Percentiles rank a stretch among this genome's conserved stretches.
Evolutionary conservation across 1,140 invertebrate genomes (phyloP).

Genomic region (Drosophila erecta): DNA sequence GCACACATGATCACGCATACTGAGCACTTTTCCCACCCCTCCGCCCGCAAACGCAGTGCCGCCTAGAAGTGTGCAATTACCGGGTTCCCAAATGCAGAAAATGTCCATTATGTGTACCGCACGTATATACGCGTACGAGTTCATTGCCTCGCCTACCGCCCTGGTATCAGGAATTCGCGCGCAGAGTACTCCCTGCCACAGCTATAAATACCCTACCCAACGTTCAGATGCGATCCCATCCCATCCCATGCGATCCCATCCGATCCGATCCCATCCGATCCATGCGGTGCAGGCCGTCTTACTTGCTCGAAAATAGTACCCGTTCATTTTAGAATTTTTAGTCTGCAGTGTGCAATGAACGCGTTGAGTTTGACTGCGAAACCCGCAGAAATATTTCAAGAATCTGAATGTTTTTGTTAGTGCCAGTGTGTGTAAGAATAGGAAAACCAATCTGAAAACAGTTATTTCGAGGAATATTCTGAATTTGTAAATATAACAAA

Average conservation of each 20-base stretch:
- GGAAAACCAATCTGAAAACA: background rate
- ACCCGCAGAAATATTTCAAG: constrained; percentile 19
- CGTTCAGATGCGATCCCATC: too few relatives aligned
- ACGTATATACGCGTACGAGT: constrained; percentile 66
- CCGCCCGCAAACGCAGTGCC: constrained; percentile 43
- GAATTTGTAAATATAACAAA: constrained; percentile 1
- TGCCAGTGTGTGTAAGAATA: constrained; percentile 29
- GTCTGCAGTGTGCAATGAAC: constrained; percentile 58
- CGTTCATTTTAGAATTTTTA: constrained; percentile 52
- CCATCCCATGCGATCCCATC: constrained; percentile 15
- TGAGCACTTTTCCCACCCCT: constrained; percentile 17
- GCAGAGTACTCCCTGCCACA: constrained; percentile 41
- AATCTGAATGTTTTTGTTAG: constrained; percentile 24
- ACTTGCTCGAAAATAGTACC: constrained; percentile 62
- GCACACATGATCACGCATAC: constrained; percentile 44
- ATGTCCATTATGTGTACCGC: constrained; percentile 52
- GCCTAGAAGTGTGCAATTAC: constrained; percentile 34
- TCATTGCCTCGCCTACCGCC: constrained; percentile 73
- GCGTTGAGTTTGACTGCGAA: constrained; percentile 36
- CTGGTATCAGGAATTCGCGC: constrained; percentile 42
- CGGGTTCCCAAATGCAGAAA: constrained; percentile 54
- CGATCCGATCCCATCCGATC: constrained; percentile 41
- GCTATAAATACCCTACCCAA: constrained; percentile 62
- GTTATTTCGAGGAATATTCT: background rate
- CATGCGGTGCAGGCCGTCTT: constrained; percentile 62